Conservation (phyloP, 2,888 invertebrate species). For the Eupithecia subfuscata region DNA sequence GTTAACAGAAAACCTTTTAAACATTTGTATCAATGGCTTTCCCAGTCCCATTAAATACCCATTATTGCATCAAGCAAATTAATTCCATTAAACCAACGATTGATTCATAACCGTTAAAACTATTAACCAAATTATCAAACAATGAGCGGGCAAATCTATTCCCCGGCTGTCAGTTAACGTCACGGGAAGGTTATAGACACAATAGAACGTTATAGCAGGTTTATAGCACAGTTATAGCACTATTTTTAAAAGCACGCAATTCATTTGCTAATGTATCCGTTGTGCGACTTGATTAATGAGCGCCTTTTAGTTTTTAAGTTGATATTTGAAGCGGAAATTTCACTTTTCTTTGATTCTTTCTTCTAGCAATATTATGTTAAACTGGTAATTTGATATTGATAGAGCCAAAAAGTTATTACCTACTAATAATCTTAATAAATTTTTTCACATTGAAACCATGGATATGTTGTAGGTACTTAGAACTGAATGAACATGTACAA, state of each 20-base stretch:
- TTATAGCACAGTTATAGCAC: slow-evolving; percentile 7
- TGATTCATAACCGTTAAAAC: slow-evolving; percentile 14
- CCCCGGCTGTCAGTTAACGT: slow-evolving; percentile 11
- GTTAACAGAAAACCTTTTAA: too few relatives aligned
- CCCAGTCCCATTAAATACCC: not conserved
- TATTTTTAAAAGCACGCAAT: slow-evolving; percentile 31
- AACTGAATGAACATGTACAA: too few relatives aligned
- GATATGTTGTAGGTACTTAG: too few relatives aligned
- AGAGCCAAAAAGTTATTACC: too few relatives aligned
- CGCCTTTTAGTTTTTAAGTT: not conserved
- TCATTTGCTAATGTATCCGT: slow-evolving; percentile 44
- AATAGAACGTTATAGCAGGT: not conserved
- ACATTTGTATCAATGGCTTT: not conserved
- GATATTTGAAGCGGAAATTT: not conserved
- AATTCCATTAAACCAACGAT: slow-evolving; percentile 4
- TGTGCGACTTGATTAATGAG: slow-evolving; percentile 37
- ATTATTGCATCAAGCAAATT: slow-evolving; percentile 1
- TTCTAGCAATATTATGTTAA: not conserved
- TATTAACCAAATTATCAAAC: slow-evolving; percentile 19
- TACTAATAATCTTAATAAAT: not conserved
- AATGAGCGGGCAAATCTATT: slow-evolving; percentile 16
- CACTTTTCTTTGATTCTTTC: not conserved
- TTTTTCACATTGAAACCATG: too few relatives aligned
- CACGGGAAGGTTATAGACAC: slow-evolving; percentile 4
- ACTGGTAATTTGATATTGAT: not conserved